Percentiles rank a stretch among this genome's conserved stretches.
Conservation (phyloP, 35 echinoderm and acorn worm genomes). For the Lytechinus pictus region DNA sequence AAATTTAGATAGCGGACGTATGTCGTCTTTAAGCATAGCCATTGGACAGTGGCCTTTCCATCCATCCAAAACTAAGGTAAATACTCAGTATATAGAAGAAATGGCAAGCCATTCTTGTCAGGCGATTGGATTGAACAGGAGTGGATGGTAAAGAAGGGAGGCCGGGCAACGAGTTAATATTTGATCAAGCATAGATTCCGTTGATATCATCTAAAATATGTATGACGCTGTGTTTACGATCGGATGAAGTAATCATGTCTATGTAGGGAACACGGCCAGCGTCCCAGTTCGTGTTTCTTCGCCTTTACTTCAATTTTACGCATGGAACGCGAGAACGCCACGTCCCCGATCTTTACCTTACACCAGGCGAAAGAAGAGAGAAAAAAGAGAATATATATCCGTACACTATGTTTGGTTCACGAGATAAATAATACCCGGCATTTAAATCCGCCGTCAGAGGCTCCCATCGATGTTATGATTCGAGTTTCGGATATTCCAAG, state of each 20-base stretch:
- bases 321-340: background rate
- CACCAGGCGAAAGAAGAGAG: no score
- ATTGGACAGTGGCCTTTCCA: no score
- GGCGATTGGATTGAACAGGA: background rate
- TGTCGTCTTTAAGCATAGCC: no score
- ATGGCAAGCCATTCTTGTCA: background rate
- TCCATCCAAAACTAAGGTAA: background rate
- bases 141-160: background rate
- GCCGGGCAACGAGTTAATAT: background rate
- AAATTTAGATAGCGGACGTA: no score
- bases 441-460: background rate
- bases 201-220: background rate
- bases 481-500: background rate
- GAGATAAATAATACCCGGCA: no score
- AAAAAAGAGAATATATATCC: no score
- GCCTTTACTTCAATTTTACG: background rate
- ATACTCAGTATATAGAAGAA: background rate
- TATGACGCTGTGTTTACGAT: background rate
- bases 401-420: no score
- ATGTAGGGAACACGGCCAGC: background rate
- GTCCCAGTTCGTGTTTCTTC: background rate
- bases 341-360: background rate
- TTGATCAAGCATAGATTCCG: background rate
- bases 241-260: background rate
- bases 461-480: background rate